These are phyloP conservation scores for Toxonevra muliebris DNA, from an alignment of 2,888 invertebrate genomes.

Conservation along the genomic window DNA sequence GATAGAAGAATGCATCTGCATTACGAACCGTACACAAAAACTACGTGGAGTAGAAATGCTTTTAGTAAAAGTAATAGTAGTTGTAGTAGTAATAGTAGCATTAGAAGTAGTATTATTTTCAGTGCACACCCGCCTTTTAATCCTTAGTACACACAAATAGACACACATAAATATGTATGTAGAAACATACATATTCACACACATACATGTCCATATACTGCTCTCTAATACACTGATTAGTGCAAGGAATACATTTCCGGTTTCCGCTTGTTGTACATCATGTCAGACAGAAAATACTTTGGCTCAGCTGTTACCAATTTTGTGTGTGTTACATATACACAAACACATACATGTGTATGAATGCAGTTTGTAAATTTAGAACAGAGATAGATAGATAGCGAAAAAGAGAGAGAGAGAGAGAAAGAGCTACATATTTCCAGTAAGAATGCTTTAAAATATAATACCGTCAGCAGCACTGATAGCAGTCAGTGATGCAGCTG, in stretches of 20 bases:
- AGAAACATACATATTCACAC: background rate
- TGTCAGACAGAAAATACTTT: constrained; percentile 45
- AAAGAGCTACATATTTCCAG: too few species aligned
- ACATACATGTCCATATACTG: background rate
- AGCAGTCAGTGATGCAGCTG: background rate
- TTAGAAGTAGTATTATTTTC: too few species aligned
- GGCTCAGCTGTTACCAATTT: constrained; percentile 46
- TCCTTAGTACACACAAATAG: constrained; percentile 13
- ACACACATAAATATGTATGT: background rate
- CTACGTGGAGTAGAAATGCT: too few species aligned
- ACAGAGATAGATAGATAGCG: too few species aligned
- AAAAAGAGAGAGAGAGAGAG: too few species aligned
- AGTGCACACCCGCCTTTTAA: background rate
- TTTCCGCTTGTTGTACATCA: constrained; percentile 44
- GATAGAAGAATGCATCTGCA: too few species aligned
- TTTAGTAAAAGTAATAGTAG: too few species aligned
- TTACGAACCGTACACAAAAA: too few species aligned
- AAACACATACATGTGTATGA: background rate
- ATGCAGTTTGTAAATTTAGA: background rate
- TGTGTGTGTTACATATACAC: constrained; percentile 15
- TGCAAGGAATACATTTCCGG: constrained; percentile 42
- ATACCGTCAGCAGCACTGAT: background rate
- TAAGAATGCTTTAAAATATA: too few species aligned
- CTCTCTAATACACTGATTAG: constrained; percentile 37
- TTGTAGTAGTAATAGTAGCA: too few species aligned